Evolutionary conservation across 2,888 invertebrate genomes (phyloP), one percentile per base, ranked within the genome.

Genomic region (Periphyllus acericola): DNA sequence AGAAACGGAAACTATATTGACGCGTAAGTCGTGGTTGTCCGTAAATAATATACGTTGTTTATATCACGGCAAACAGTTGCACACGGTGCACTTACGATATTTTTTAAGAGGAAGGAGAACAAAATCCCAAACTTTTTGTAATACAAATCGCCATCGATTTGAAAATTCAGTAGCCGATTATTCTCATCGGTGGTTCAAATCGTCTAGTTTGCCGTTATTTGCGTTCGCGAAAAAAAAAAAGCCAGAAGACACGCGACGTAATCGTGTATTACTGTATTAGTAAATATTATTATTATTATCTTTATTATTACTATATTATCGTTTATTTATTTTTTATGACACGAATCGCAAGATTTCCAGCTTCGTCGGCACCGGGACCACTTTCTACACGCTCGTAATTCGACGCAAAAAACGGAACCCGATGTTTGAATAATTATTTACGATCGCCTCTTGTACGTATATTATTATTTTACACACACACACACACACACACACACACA

Each of bases 361-460:
- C 71, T 71, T 29, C 11, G n/a, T 9, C 40, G 66, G 17, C 36
- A 25, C n/a, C 66, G 25, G 46, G 29, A 21, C 46, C 32, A 46
- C 71, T 82, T 82, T 82, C 82, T 82, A 82, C 34, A 34, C 19
- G 52, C 52, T 17, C 17, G 34, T 82, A 46, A 52, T 71, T 82
- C 4, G 72, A 52, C 52, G n/a, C 34, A 52, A 72, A 55, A 25
- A 34, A 52, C 52, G 72, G 82, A 72, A 72, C 34, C 29, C 82
- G 52, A 55, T 52, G 52, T 72, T 34, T 72, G 82, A 82, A 72
- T 82, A 82, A 82, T 82, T 52, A 71, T 17, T 14, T 60, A 72
- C 52, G n/a, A 72, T 82, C 71, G 71, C 14, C 19, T 9, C 25
- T 14, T 14, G 0, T 60, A 60, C 14, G 8, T 60, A 60, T 66